Percentiles rank a stretch among this genome's conserved stretches.
Evolutionary conservation across 2,888 invertebrate species (phyloP).

Genomic region (Busseola fusca): DNA sequence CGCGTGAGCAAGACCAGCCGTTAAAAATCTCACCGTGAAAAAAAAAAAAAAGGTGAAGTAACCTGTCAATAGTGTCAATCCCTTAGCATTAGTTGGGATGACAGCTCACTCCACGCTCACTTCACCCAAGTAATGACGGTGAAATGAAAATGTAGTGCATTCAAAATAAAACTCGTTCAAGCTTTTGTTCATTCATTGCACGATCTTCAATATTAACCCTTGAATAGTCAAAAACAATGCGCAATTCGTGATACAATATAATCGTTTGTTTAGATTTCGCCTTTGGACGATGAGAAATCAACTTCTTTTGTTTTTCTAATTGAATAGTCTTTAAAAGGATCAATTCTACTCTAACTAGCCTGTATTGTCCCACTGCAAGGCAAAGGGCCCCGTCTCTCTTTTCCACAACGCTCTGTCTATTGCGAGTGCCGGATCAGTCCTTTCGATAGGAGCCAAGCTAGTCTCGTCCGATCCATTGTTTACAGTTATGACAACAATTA

Average conservation of each 20-base stretch:
- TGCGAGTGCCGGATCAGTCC: not conserved
- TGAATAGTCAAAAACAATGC: not conserved
- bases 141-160: not conserved
- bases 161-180: not conserved
- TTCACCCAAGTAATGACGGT: too few relatives aligned
- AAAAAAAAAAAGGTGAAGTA: too few relatives aligned
- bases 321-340: conserved; percentile 1
- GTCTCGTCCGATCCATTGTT: not conserved
- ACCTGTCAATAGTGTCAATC: too few relatives aligned
- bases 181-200: not conserved
- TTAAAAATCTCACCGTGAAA: too few relatives aligned
- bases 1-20: not conserved
- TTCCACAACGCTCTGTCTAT: not conserved
- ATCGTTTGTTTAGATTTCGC: not conserved
- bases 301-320: not conserved
- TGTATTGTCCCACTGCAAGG: not conserved
- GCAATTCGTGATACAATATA: not conserved
- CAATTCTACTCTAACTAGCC: not conserved
- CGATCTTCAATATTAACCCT: not conserved
- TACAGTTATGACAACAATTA: not conserved
- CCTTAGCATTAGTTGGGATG: too few relatives aligned
- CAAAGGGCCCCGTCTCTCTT: not conserved
- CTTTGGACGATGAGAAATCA: not conserved
- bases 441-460: not conserved
- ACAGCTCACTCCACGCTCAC: too few relatives aligned